Evolutionary conservation across 1,140 invertebrate genomes (phyloP).

Genomic region (Drosophila lini): DNA sequence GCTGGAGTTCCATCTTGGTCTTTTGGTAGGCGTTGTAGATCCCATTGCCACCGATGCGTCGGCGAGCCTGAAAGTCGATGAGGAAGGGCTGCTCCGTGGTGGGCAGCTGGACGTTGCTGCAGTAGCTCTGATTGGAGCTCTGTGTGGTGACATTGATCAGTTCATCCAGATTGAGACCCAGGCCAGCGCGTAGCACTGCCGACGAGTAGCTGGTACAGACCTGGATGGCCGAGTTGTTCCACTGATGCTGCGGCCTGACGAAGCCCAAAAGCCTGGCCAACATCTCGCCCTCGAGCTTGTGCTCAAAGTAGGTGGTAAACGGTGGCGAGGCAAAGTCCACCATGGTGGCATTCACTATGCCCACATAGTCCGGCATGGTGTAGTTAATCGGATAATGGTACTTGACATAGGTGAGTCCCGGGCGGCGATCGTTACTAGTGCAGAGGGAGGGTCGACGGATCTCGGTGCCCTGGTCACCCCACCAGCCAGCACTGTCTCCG

Average conservation of each 20-base stretch:
- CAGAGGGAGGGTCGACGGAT: conserved; percentile 91
- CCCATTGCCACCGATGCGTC: conserved; percentile 75
- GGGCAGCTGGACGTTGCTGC: conserved; percentile 87
- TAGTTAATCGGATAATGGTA: conserved; percentile 94
- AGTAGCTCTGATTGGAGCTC: conserved; percentile 88
- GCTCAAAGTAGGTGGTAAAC: conserved; percentile 87
- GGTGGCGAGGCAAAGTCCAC: conserved; percentile 90
- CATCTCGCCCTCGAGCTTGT: conserved; percentile 89
- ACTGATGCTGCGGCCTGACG: conserved; percentile 89
- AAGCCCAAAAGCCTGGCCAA: conserved; percentile 91
- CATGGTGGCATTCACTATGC: conserved; percentile 93
- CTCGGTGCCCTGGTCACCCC: conserved; percentile 93
- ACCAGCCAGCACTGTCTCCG: conserved; percentile 94
- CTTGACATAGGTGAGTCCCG: conserved; percentile 94
- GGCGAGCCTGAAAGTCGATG: conserved; percentile 89
- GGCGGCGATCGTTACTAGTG: conserved; percentile 90
- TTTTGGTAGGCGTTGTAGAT: conserved; percentile 86
- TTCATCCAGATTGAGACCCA: conserved; percentile 63
- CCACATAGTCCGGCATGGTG: conserved; percentile 93
- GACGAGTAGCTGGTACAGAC: conserved; percentile 90
- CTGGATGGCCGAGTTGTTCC: conserved; percentile 89
- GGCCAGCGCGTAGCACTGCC: conserved; percentile 86
- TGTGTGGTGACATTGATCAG: conserved; percentile 87
- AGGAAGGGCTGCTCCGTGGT: conserved; percentile 86
- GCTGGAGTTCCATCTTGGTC: conserved; percentile 92